These are phyloP conservation scores for Tachina grossa DNA, from an alignment of 2,888 invertebrate genomes.

Conservation along the genomic window DNA sequence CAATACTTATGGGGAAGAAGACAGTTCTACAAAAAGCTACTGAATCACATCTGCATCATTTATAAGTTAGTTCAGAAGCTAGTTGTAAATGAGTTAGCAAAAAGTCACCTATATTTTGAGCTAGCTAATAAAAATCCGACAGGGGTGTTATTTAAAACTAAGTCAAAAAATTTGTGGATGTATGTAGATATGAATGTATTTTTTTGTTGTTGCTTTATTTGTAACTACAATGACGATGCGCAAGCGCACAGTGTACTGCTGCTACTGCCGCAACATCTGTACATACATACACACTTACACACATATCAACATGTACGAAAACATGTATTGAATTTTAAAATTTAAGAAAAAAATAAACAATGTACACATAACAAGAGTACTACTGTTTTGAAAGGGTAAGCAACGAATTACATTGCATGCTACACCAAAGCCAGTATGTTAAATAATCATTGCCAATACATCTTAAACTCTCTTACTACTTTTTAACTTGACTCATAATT, in stretches of 20 bases:
- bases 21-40: too few species aligned
- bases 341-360: slow-evolving; percentile 37
- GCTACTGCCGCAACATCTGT: slow-evolving; percentile 19
- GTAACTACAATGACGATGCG: slow-evolving; percentile 58
- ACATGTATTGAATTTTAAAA: slow-evolving; percentile 73
- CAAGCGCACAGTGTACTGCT: slow-evolving; percentile 56
- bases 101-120: too few species aligned
- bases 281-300: background rate
- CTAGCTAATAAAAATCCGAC: too few species aligned
- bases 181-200: slow-evolving; percentile 34
- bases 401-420: slow-evolving; percentile 8
- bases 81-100: too few species aligned
- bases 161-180: slow-evolving; percentile 13
- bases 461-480: too few species aligned
- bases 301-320: slow-evolving; percentile 19
- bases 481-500: too few species aligned
- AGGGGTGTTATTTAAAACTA: background rate
- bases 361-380: slow-evolving; percentile 26
- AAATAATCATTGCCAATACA: too few species aligned
- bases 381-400: background rate
- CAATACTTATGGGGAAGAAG: too few species aligned
- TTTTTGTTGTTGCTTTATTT: slow-evolving; percentile 11
- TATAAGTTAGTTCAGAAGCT: too few species aligned
- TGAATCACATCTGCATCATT: too few species aligned
- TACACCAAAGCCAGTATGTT: slow-evolving; percentile 12